These are phyloP conservation scores for Hippocampus mohnikei DNA, from an alignment of 2,113 vertebrate species.

Conservation along the genomic window DNA sequence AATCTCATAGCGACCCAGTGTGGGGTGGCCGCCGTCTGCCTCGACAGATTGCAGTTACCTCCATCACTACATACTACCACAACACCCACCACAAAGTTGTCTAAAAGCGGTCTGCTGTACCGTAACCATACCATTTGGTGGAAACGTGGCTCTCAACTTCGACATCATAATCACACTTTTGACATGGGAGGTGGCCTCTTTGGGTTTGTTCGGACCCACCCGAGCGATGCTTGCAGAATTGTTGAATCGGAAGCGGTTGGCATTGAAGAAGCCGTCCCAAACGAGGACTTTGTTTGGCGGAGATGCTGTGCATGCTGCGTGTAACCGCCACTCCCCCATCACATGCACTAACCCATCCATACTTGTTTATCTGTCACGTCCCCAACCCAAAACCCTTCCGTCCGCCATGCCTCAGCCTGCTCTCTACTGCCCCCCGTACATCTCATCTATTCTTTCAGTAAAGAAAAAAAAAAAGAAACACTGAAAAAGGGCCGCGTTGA, in stretches of 20 bases:
- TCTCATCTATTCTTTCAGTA: constrained; percentile 75
- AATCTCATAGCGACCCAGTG: no score
- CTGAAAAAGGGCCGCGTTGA: constrained; percentile 75
- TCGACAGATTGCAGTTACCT: no score
- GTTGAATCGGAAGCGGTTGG: not conserved
- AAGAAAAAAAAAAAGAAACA: constrained; percentile 28
- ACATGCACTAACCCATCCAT: constrained; percentile 91
- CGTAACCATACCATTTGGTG: not conserved
- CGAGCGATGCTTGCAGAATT: constrained; percentile 14
- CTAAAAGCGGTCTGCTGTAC: not conserved
- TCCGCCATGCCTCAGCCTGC: constrained; percentile 86
- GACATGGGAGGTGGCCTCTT: constrained; percentile 37
- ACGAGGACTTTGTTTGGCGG: constrained; percentile 52
- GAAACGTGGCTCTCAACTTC: not conserved
- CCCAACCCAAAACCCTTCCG: constrained; percentile 60
- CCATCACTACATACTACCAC: no score
- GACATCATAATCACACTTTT: not conserved
- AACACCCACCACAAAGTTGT: not conserved
- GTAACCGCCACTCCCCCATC: constrained; percentile 63
- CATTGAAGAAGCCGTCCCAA: constrained; percentile 1
- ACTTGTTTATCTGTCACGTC: constrained; percentile 51
- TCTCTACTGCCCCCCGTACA: constrained; percentile 79
- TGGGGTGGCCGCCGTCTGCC: no score
- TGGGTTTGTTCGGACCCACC: constrained; percentile 11
- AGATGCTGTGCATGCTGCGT: constrained; percentile 85